These are phyloP conservation scores for Polypedilum pembai DNA, from an alignment of 1,140 invertebrate genomes.

Conservation along the genomic window DNA sequence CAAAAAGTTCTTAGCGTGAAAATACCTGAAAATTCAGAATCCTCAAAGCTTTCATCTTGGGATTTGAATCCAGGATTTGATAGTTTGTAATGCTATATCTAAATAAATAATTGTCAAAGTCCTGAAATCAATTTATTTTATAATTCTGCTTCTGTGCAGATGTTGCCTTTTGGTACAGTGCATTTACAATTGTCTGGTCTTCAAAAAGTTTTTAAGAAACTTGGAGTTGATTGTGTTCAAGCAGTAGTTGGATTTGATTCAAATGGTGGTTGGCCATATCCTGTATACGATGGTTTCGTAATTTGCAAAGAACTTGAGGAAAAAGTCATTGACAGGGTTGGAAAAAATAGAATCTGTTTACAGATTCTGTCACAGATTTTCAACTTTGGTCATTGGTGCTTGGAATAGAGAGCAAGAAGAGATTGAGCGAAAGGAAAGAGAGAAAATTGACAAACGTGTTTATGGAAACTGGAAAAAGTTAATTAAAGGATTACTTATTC, in stretches of 20 bases:
- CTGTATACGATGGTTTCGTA: constrained; percentile 84
- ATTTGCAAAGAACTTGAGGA: constrained; percentile 88
- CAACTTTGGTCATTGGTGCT: no score
- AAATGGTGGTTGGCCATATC: constrained; percentile 73
- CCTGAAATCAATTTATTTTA: no score
- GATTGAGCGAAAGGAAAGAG: constrained; percentile 54
- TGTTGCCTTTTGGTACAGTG: constrained; percentile 91
- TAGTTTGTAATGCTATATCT: no score
- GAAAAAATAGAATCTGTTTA: no score
- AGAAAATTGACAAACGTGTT: constrained; percentile 74
- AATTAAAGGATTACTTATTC: constrained; percentile 77
- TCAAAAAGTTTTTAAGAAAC: constrained; percentile 76
- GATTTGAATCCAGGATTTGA: no score
- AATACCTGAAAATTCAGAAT: no score
- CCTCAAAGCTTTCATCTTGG: no score
- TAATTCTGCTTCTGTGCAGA: no score
- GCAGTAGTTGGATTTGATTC: constrained; percentile 95
- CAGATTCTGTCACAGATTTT: no score
- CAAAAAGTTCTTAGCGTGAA: no score
- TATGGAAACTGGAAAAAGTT: constrained; percentile 85
- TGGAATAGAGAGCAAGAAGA: constrained; percentile 82
- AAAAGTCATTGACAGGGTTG: constrained; percentile 63
- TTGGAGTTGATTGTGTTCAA: constrained; percentile 89
- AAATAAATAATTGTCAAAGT: no score
- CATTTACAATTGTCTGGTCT: constrained; percentile 82